Conservation (phyloP, 2,113 vertebrate genomes). For the Hyperopisus bebe region DNA sequence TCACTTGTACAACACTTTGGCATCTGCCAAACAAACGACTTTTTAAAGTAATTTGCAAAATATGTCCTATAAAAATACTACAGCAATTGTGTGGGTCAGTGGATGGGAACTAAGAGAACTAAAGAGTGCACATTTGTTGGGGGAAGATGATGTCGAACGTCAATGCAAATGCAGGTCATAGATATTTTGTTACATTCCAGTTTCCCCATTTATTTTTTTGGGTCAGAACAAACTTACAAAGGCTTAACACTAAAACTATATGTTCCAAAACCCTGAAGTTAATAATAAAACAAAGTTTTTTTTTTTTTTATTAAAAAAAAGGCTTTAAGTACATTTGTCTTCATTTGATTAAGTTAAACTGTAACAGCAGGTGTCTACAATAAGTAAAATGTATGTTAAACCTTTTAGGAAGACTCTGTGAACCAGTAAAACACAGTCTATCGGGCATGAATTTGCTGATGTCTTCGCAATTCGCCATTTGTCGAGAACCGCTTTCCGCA, state of each 20-base stretch:
- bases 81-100: neutral
- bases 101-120: neutral
- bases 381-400: conserved; percentile 10
- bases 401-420: neutral
- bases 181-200: neutral
- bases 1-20: neutral
- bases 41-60: neutral
- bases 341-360: neutral
- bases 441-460: conserved; percentile 11
- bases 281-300: neutral
- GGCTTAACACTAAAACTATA: neutral
- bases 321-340: neutral
- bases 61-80: neutral
- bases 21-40: neutral
- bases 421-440: neutral
- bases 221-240: neutral
- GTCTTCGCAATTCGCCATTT: conserved; percentile 18
- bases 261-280: neutral
- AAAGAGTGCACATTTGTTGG: neutral
- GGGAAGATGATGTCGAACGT: neutral
- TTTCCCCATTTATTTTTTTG: neutral
- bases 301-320: neutral
- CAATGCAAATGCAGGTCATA: neutral
- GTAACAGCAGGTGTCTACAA: conserved; percentile 23
- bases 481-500: conserved; percentile 19